Percentiles rank a stretch among this genome's conserved stretches.
Evolutionary conservation across 92 coral and sea anemone genomes (phyloP).

Genomic region (Porites lobata): DNA sequence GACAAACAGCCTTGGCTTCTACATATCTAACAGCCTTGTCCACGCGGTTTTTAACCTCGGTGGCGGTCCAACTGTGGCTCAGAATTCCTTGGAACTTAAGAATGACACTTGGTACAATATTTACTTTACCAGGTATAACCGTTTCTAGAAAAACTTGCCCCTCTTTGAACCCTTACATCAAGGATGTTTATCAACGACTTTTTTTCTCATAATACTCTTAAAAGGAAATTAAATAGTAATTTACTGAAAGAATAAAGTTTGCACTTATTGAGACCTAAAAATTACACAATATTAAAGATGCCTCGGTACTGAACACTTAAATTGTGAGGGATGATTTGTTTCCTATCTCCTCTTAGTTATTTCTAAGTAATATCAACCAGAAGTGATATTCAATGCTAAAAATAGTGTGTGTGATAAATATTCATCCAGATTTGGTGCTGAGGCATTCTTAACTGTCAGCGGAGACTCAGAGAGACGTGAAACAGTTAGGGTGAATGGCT

Average conservation of each 20-base stretch:
- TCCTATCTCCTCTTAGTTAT: too few species aligned
- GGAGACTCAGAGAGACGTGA: slow-evolving; percentile 27
- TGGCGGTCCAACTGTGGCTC: slow-evolving; percentile 49
- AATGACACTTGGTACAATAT: slow-evolving; percentile 71
- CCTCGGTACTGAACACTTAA: too few species aligned
- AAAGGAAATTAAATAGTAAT: too few species aligned
- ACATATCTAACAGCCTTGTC: slow-evolving; percentile 51
- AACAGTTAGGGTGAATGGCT: slow-evolving; percentile 41
- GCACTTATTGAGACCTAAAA: too few species aligned
- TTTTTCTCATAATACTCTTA: too few species aligned
- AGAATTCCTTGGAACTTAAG: slow-evolving; percentile 71
- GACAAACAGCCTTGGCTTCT: slow-evolving; percentile 60
- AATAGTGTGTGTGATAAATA: too few species aligned
- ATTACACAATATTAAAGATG: too few species aligned
- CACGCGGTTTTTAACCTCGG: slow-evolving; percentile 63
- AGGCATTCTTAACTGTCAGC: slow-evolving; percentile 46
- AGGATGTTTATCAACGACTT: neutral
- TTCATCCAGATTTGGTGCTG: slow-evolving; percentile 19
- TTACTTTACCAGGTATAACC: slow-evolving; percentile 66
- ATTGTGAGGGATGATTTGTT: too few species aligned
- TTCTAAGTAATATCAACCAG: too few species aligned
- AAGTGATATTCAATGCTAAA: too few species aligned
- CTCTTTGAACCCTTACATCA: neutral
- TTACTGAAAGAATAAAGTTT: too few species aligned
- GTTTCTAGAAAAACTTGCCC: neutral